Evolutionary conservation across 2,888 invertebrate genomes (phyloP).

Genomic region (Nomada hirtipes): DNA sequence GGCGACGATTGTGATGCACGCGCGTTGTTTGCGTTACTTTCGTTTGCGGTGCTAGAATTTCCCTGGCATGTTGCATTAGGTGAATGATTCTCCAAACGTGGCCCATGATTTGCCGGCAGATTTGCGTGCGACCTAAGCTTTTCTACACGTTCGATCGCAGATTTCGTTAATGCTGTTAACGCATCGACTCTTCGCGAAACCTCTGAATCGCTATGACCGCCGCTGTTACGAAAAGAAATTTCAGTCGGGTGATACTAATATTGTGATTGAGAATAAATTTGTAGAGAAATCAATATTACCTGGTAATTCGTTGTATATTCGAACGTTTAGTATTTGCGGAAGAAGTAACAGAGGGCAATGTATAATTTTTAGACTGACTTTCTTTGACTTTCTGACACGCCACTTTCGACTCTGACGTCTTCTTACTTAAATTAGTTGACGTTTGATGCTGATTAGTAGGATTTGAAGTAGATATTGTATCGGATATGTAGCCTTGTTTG

Average conservation of each 20-base stretch:
- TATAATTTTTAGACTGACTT: slow-evolving; percentile 66
- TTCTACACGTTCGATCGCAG: slow-evolving; percentile 89
- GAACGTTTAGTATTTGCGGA: slow-evolving; percentile 64
- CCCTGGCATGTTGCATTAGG: slow-evolving; percentile 30
- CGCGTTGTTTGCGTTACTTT: slow-evolving; percentile 48
- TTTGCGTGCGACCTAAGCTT: slow-evolving; percentile 84
- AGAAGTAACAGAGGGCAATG: slow-evolving; percentile 66
- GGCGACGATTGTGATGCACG: slow-evolving; percentile 67
- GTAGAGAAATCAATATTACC: slow-evolving; percentile 50
- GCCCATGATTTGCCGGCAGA: slow-evolving; percentile 54
- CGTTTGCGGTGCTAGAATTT: slow-evolving; percentile 42
- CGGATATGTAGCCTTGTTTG: slow-evolving; percentile 66
- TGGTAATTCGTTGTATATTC: slow-evolving; percentile 56
- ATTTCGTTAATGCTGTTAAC: slow-evolving; percentile 88
- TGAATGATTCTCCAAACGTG: slow-evolving; percentile 41
- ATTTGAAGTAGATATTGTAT: slow-evolving; percentile 63
- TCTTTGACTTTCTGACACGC: slow-evolving; percentile 57
- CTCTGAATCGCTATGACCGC: slow-evolving; percentile 75
- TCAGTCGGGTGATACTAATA: neutral
- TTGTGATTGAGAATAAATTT: neutral
- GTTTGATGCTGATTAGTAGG: slow-evolving; percentile 61
- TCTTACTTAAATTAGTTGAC: slow-evolving; percentile 63
- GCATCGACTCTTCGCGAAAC: slow-evolving; percentile 87
- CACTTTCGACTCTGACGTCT: slow-evolving; percentile 64
- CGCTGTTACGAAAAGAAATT: slow-evolving; percentile 47